Evolutionary conservation across 2,888 invertebrate genomes (phyloP), one percentile per base, ranked within the genome.

Genomic region (Asteroscopus sphinx): DNA sequence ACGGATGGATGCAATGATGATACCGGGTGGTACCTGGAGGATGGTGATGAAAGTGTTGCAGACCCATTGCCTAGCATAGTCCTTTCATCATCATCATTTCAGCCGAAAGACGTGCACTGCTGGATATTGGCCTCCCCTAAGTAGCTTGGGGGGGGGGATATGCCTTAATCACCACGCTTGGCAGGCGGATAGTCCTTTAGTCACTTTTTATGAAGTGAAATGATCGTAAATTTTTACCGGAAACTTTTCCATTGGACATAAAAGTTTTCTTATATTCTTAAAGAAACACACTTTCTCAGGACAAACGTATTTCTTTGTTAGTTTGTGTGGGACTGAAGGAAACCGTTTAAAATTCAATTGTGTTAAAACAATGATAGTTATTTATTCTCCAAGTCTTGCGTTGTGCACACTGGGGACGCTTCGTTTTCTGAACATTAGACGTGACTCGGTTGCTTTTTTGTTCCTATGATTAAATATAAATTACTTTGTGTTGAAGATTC

Each of bases 271-370:
- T 21, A 4, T 21, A 21, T 21, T 21, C 4, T 21, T 41, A 9
- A 37, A 44, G n/a, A 44, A 52, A 41, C 21, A 6, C 21, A 6
- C 6, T 21, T 6, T 21, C 21, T 21, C 17, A 54, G 26, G 45
- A 21, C 9, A 32, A 40, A 15, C 1, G 9, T 25, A 35, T n/a
- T 46, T 16, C 5, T 1, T 6, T 8, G 12, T 26, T 40, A 30
- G 6, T 28, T n/a, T 48, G 21, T 30, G 1, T 49, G 11, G 12
- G 36, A 46, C 33, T 30, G 25, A n/a, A 39, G 17, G 2, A 44
- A 52, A 42, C 7, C 46, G 11, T 52, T 64, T 65, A 45, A 59
- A 59, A 53, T 59, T 59, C 32, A 17, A 66, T 53, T 16, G n/a
- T 40, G 46, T 39, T 25, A 13, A 36, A 60, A 65, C 44, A 48